Evolutionary conservation across 2,888 invertebrate genomes (phyloP).

Genomic region (Endomychus coccineus): DNA sequence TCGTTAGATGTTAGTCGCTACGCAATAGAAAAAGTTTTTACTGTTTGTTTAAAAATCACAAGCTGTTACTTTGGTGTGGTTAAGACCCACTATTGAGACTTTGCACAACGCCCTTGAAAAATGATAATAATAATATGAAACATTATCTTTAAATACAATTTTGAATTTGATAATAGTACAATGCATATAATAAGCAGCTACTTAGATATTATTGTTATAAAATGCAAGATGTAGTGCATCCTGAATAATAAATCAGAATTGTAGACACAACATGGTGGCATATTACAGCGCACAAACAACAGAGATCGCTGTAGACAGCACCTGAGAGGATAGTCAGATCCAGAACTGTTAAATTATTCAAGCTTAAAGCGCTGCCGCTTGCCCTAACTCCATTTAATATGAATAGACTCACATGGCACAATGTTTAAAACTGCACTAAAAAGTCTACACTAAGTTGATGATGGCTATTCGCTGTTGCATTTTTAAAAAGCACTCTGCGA

Average conservation of each 20-base stretch:
- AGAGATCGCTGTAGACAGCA: conserved; percentile 31
- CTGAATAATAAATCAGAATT: conserved; percentile 31
- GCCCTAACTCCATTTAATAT: conserved; percentile 42
- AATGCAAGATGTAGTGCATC: conserved; percentile 32
- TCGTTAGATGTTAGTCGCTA: no score
- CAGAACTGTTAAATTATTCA: conserved; percentile 39
- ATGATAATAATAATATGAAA: no score
- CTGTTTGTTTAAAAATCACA: no score
- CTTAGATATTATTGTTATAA: conserved; percentile 20
- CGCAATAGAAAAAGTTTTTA: no score
- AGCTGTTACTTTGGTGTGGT: no score
- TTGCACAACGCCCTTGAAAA: no score
- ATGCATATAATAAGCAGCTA: conserved; percentile 15
- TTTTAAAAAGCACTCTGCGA: conserved; percentile 12
- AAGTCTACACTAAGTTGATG: conserved; percentile 24
- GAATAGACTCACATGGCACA: conserved; percentile 40
- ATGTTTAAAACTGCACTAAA: conserved; percentile 31
- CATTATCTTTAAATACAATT: no score
- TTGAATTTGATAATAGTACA: no score
- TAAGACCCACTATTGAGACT: no score
- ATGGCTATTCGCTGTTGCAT: conserved; percentile 21
- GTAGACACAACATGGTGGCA: conserved; percentile 26
- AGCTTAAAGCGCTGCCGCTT: conserved; percentile 39
- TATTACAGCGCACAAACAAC: conserved; percentile 22
- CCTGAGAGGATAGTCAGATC: conserved; percentile 39